A percentile compares a stretch with the other conserved stretches of the same genome.
Evolutionary conservation across 2,113 vertebrate genomes (phyloP).

Genomic region (Bucco capensis): DNA sequence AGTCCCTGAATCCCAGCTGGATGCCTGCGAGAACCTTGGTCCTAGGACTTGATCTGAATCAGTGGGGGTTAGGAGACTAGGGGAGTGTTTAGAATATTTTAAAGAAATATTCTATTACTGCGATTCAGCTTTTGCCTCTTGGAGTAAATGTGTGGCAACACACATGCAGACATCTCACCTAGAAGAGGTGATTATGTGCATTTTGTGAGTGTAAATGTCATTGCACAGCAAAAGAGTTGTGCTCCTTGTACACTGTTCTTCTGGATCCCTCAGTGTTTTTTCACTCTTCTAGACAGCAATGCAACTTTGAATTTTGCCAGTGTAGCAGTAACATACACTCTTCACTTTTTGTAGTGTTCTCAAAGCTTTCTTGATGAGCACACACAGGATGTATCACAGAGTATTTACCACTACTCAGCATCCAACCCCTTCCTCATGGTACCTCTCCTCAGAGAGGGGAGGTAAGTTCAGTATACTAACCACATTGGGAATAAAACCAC

Average conservation of each 20-base stretch:
- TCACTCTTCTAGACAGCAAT: slow-evolving; percentile 34
- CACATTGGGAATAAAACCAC: background rate
- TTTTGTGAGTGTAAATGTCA: background rate
- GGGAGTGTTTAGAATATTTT: background rate
- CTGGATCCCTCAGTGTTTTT: slow-evolving; percentile 20
- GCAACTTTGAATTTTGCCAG: slow-evolving; percentile 27
- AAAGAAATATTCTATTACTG: background rate
- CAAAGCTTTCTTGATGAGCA: slow-evolving; percentile 24
- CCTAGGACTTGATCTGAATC: background rate
- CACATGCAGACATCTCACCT: background rate
- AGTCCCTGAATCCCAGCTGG: background rate
- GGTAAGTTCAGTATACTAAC: background rate
- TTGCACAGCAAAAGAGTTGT: background rate
- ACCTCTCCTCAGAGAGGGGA: background rate
- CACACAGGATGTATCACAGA: background rate
- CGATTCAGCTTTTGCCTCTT: background rate
- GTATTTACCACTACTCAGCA: background rate
- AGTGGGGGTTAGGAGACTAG: background rate
- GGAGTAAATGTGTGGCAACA: background rate
- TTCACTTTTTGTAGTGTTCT: slow-evolving; percentile 6
- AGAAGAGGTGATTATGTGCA: background rate
- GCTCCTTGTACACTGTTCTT: background rate
- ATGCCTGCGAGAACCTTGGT: background rate
- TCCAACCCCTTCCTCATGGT: background rate
- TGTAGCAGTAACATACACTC: slow-evolving; percentile 8